Evolutionary conservation across 2,797 vertebrate species (phyloP).

Genomic region (Pseudomugil gertrudae): DNA sequence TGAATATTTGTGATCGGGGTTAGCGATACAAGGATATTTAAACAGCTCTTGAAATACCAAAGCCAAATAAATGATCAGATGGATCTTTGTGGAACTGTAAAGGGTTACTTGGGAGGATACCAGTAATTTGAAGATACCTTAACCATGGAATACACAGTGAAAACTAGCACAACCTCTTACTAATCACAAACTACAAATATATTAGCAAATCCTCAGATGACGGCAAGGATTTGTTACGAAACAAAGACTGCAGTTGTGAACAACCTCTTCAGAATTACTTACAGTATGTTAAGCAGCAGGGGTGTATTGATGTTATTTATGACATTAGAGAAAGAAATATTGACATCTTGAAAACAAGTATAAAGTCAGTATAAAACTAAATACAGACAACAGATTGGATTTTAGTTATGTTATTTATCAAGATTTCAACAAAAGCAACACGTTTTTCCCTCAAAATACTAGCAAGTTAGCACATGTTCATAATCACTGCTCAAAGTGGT

Average conservation of each 20-base stretch:
- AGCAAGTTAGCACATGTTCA: no score
- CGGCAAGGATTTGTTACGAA: neutral
- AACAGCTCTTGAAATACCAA: neutral
- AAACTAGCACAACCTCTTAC: neutral
- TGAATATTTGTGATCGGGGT: neutral
- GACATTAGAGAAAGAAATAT: neutral
- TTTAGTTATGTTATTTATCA: no score
- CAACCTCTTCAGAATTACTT: neutral
- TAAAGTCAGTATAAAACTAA: neutral
- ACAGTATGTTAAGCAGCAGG: no score
- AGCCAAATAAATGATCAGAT: neutral
- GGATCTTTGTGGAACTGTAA: neutral
- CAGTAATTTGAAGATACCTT: slow-evolving; percentile 1
- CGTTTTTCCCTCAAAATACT: neutral
- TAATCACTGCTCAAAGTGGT: neutral
- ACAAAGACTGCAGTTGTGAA: neutral
- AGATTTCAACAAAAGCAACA: neutral
- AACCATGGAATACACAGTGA: slow-evolving; percentile 8
- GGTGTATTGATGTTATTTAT: neutral
- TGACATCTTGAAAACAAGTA: neutral
- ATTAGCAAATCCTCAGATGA: neutral
- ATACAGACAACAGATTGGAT: neutral
- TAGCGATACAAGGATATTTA: no score
- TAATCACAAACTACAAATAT: slow-evolving; percentile 21
- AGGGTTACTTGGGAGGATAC: neutral